These are phyloP conservation scores for Luehdorfia chinensis DNA, from an alignment of 1,140 invertebrate species.

Conservation along the genomic window DNA sequence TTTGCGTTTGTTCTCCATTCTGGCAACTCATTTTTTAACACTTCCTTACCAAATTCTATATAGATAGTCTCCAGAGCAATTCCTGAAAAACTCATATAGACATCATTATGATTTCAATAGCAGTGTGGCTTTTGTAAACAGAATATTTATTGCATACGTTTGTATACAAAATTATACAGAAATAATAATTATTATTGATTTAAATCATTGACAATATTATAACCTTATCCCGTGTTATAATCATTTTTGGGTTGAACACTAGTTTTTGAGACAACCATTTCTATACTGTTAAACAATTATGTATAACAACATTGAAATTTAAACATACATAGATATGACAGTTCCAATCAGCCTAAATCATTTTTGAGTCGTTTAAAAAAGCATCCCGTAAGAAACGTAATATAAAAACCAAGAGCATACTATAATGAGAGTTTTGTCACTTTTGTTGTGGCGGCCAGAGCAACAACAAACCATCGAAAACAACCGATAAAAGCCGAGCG, in stretches of 20 bases:
- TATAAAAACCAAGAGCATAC: slow-evolving; percentile 17
- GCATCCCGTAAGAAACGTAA: slow-evolving; percentile 10
- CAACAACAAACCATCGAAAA: slow-evolving; percentile 54
- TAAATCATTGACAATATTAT: no score
- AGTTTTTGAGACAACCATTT: no score
- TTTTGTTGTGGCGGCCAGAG: slow-evolving; percentile 40
- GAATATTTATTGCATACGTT: background rate
- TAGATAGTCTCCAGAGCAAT: slow-evolving; percentile 6
- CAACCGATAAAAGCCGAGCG: slow-evolving; percentile 45
- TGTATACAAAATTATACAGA: no score
- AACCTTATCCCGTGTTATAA: no score
- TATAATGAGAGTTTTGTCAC: slow-evolving; percentile 30
- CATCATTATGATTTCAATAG: slow-evolving; percentile 12
- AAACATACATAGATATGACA: no score
- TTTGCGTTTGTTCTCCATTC: slow-evolving; percentile 52
- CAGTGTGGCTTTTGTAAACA: background rate
- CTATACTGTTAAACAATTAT: no score
- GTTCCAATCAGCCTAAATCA: no score
- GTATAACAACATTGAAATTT: no score
- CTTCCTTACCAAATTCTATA: slow-evolving; percentile 51
- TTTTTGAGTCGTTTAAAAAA: slow-evolving; percentile 5
- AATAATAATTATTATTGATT: no score
- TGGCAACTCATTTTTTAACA: slow-evolving; percentile 54
- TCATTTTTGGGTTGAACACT: no score
- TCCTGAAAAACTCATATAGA: slow-evolving; percentile 1